A percentile compares a stretch with the other conserved stretches of the same genome.
phyloP scores from a whole-genome alignment of 2,797 vertebrate genomes.

The Gymnodraco acuticeps region DNA sequence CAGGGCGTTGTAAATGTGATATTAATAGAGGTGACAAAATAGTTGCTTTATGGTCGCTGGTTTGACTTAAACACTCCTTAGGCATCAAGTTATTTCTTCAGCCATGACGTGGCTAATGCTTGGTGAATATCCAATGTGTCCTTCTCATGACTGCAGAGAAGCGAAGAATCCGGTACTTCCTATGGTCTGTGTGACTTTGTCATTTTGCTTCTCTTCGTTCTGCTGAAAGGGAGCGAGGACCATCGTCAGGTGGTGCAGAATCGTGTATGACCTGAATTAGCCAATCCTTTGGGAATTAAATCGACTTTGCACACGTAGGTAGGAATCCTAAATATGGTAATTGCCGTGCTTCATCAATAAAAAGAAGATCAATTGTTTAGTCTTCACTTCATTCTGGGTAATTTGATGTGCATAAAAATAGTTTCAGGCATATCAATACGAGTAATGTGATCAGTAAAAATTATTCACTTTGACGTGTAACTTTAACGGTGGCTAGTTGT shows the following conservation, averaged over 20 bases:
- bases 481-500: neutral
- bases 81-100: constrained; percentile 9
- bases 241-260: neutral
- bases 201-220: constrained; percentile 23
- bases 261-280: neutral
- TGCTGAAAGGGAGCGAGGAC: neutral
- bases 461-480: neutral
- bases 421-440: neutral
- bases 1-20: neutral
- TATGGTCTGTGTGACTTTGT: neutral
- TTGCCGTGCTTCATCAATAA: neutral
- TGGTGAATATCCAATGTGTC: neutral
- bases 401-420: constrained; percentile 4
- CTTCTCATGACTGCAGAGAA: neutral
- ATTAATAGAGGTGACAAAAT: neutral
- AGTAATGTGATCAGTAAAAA: neutral
- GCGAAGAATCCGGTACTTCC: neutral
- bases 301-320: neutral
- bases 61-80: neutral
- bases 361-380: neutral
- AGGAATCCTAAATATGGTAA: neutral
- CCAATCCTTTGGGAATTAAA: neutral
- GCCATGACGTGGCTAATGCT: neutral
- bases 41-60: neutral
- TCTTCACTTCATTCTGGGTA: neutral